Evolutionary conservation across 2,113 vertebrate species (phyloP).

Genomic region (Rhynchomys soricoides): DNA sequence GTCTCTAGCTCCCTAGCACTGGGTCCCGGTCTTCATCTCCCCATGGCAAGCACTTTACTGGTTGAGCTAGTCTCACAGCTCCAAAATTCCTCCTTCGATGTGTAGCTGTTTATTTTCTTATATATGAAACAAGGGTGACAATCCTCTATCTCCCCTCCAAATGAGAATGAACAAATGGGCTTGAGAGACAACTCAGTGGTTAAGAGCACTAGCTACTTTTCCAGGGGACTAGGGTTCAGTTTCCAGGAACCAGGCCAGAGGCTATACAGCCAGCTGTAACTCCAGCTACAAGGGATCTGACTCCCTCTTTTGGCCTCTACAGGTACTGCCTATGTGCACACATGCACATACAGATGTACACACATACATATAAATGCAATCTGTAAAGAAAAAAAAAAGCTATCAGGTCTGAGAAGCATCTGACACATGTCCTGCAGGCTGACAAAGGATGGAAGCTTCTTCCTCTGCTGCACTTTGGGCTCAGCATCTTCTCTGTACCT

Average conservation of each 20-base stretch:
- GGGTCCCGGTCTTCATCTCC: background rate
- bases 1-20: background rate
- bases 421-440: background rate
- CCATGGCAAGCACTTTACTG: background rate
- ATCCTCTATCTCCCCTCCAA: too few relatives aligned
- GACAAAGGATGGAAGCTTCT: background rate
- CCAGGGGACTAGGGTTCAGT: too few relatives aligned
- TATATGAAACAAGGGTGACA: background rate
- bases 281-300: background rate
- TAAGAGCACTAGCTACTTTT: background rate
- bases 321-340: background rate
- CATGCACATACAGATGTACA: background rate
- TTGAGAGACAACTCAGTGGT: background rate
- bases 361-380: background rate
- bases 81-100: background rate
- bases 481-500: background rate
- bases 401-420: background rate
- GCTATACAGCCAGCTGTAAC: background rate
- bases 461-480: background rate
- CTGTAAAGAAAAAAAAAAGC: background rate
- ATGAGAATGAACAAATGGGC: background rate
- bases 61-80: too few relatives aligned
- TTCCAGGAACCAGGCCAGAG: background rate
- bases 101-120: background rate
- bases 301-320: background rate